Evolutionary conservation across 1,140 invertebrate species (phyloP), one percentile per base, ranked within the genome.

Genomic region (Microplitis demolitor): DNA sequence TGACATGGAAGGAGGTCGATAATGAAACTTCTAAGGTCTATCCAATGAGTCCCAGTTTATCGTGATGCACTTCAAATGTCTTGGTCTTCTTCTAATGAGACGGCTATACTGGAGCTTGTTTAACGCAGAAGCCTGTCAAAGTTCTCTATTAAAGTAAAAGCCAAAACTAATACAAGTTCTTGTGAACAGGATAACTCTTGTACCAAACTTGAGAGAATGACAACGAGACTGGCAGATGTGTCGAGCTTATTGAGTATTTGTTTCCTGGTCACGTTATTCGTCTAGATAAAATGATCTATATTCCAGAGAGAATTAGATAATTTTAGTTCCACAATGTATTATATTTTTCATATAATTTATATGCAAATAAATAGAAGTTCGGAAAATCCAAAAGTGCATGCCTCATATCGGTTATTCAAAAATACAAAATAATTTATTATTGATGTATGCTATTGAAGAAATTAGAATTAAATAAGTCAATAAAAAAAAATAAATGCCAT

Each of bases 141-240:
- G 62, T 64, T 64, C 62, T 11, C 34, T 64, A 16, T 50, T 14
- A 8, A 50, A 64, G 5, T 64, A 14, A 13, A 3, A 50, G 45
- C 31, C 34, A 35, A 64, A 64, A 64, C 62, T 64, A 64, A 64
- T 64, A 64, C 62, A 64, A 64, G 33, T 64, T 64, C 62, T 64
- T 64, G 62, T 35, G 35, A 62, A 14, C 60, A 62, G 62, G 14
- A 64, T 64, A 64, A 64, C 62, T 37, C 35, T 16, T 35, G 37
- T 37, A 50, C 62, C 6, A 4, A 50, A 64, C n/a, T 64, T 35
- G 13, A 64, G 35, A 64, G 62, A 64, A 64, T 61, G 31, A 31
- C 58, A 61, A 61, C 58, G 58, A 33, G 16, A 1, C 11, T 24
- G 58, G 58, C 58, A 61, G 58, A 61, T 61, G 31, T 61, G 58